Base-by-base conservation (phyloP, 2,113 vertebrate species). In the Corythoichthys haematopterus region DNA sequence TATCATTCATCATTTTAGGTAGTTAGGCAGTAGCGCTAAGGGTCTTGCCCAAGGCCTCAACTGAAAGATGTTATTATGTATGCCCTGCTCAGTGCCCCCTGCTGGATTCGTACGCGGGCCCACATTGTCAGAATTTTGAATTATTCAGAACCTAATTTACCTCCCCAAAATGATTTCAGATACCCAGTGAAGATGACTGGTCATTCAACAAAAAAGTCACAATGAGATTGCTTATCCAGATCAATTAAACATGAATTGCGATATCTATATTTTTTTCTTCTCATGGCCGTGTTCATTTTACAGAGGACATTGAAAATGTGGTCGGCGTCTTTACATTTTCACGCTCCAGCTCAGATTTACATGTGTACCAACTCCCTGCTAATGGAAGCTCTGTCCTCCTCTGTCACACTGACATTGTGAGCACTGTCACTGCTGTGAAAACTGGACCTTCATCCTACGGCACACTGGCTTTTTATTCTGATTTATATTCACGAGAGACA, bases 381-480 rank as follows among this genome's bases (percentile, higher is more conserved):
- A 87, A 84, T 83, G 82, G 86, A 82, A 62, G 33, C 78, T 70
- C 71, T 10, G 78, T 89, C 84, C 84, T 89, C 67, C 80, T 61
- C 76, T 84, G 84, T 85, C 80, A 63, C 59, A 6, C 48, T 87
- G 84, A 89, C 80, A 80, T 88, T 90, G 90, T 68, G 66, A 76
- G 68, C 61, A 47, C 55, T 14, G 9, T 70, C 66, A 79, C 33
- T n/a, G 10, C 50, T 12, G 36, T 70, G 57, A 59, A 69, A 70
- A 67, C 70, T 35, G 67, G 60, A 84, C n/a, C 62, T 59, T 57
- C 50, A 53, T 69, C 58, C 60, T 68, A 55, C 74, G 13, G 38
- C 57, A 40, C 62, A 58, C 47, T 2, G n/a, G 48, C 71, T 64
- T 47, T 36, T 77, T 45, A 40, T 57, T 69, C 71, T 47, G 57